phyloP scores from a whole-genome alignment of 2,797 vertebrate species.

The Falco naumanni region DNA sequence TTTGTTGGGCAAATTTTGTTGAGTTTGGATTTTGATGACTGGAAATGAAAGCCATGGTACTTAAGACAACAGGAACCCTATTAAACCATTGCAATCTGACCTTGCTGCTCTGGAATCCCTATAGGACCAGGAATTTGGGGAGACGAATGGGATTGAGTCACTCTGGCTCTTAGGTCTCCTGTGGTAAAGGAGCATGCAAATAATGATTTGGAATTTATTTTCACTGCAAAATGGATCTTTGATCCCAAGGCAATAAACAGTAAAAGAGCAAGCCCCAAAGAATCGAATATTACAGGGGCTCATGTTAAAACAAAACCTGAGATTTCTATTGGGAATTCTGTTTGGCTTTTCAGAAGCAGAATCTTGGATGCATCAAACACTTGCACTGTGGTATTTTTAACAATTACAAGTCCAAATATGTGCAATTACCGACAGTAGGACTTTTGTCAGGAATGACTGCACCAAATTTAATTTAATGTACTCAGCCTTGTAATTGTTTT shows the following conservation, averaged over 20 bases:
- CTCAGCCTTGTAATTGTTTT: slow-evolving; percentile 59
- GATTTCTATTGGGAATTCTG: slow-evolving; percentile 8
- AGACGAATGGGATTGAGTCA: background rate
- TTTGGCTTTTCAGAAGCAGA: background rate
- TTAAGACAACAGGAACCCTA: background rate
- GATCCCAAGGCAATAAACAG: slow-evolving; percentile 24
- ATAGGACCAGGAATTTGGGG: background rate
- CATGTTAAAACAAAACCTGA: slow-evolving; percentile 9
- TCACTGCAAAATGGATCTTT: background rate
- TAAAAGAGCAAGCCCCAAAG: slow-evolving; percentile 4
- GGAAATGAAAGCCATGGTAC: background rate
- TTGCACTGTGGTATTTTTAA: slow-evolving; percentile 37
- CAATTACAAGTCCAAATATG: slow-evolving; percentile 33
- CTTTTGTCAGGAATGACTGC: slow-evolving; percentile 45
- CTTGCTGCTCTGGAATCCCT: background rate
- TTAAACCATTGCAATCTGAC: background rate
- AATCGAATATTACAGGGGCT: background rate
- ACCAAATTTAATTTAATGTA: slow-evolving; percentile 49
- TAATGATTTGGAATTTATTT: slow-evolving; percentile 29
- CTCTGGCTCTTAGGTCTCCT: background rate
- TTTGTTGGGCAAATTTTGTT: background rate
- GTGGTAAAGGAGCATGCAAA: background rate
- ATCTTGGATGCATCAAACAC: background rate
- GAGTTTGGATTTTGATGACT: background rate
- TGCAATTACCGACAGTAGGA: background rate